phyloP scores from a whole-genome alignment of 1,140 invertebrate genomes.

The Caenorhabditis latens region DNA sequence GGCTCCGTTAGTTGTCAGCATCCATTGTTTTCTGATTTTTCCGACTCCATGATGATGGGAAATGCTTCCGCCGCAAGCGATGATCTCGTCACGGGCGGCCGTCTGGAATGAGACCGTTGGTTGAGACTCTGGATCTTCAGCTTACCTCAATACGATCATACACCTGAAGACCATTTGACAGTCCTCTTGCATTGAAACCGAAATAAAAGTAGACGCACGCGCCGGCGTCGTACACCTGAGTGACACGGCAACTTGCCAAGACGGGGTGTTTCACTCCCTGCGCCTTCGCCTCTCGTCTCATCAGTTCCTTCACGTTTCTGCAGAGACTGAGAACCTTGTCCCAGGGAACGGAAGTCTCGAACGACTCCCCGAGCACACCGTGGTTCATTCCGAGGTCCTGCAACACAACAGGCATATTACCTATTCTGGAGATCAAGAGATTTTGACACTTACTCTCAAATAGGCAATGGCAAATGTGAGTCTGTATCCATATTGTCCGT shows the following conservation, averaged over 20 bases:
- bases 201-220: conserved; percentile 99
- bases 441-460: conserved; percentile 83
- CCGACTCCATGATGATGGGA: conserved; percentile 90
- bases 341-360: conserved; percentile 98
- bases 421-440: too few relatives aligned
- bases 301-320: conserved; percentile 88
- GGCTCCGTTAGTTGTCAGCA: conserved; percentile 85
- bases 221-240: conserved; percentile 95
- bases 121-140: neutral
- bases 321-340: conserved; percentile 80
- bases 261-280: conserved; percentile 79
- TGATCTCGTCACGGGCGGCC: conserved; percentile 90
- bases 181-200: conserved; percentile 86
- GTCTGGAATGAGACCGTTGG: conserved; percentile 81
- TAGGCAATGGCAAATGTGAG: conserved; percentile 99
- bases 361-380: conserved; percentile 91
- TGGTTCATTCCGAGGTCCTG: conserved; percentile 92
- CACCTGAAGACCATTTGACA: conserved; percentile 84
- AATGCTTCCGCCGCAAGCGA: conserved; percentile 89
- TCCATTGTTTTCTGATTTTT: conserved; percentile 89
- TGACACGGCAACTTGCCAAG: conserved; percentile 83
- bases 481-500: conserved; percentile 93
- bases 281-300: conserved; percentile 84
- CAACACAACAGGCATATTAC: neutral
- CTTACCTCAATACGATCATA: conserved; percentile 85